Evolutionary conservation across 2,797 vertebrate species (phyloP).

Genomic region (Amniataba percoides): DNA sequence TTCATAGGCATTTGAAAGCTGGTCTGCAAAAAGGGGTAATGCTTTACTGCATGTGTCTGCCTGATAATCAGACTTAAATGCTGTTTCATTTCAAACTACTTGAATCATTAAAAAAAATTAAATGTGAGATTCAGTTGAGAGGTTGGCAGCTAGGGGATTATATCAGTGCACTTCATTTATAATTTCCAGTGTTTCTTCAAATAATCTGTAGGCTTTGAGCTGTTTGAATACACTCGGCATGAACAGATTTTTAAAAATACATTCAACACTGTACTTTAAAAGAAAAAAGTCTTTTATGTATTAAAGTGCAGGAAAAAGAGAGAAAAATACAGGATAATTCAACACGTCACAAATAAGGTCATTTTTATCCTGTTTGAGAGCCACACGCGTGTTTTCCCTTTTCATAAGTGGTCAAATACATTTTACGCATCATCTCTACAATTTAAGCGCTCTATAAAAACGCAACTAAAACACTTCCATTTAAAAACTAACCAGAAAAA

Average conservation of each 20-base stretch:
- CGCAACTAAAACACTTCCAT: background rate
- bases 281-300: too few relatives aligned
- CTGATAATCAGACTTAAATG: background rate
- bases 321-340: too few relatives aligned
- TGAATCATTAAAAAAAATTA: background rate
- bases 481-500: constrained; percentile 13
- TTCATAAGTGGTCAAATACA: background rate
- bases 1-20: background rate
- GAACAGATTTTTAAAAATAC: background rate
- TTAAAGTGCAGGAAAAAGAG: too few relatives aligned
- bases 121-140: background rate
- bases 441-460: background rate
- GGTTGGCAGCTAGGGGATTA: background rate
- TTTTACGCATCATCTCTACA: background rate
- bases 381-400: too few relatives aligned
- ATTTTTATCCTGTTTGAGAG: too few relatives aligned
- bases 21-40: background rate
- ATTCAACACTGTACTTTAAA: background rate
- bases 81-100: background rate
- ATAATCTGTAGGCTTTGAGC: background rate
- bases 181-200: background rate
- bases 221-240: background rate
- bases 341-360: too few relatives aligned
- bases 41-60: background rate
- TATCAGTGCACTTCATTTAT: background rate